Base-by-base conservation (phyloP, 2,113 vertebrate genomes). In the Mesoclemmys tuberculata region DNA sequence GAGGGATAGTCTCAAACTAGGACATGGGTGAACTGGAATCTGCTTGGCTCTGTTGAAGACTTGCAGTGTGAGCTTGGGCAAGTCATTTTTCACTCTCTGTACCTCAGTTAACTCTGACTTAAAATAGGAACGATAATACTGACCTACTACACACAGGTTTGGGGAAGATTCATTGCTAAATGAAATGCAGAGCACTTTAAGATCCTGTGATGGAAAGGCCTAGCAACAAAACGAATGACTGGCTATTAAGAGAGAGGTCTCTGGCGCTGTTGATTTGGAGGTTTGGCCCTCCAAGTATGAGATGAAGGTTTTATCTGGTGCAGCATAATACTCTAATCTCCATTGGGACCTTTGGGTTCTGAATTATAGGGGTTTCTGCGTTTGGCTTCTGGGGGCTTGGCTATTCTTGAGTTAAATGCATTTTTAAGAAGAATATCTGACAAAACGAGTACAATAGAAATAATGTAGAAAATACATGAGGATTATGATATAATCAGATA, bases 301-400 rank as follows among this genome's bases (percentile, higher is more conserved):
- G 2, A 4, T 9, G 26, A 27, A 2, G 12, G 12, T 5, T 24
- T 41, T 14, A 19, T 54, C 48, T 21, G 7, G 31, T 1, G 49
- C 35, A 3, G 26, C 5, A 0, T 6, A 68, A 90, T 71, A 58
- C 56, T 22, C n/a, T 4, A 4, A 19, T 16, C 27, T 49, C 8
- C 1, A 2, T 21, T 0, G 2, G 79, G 21, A 27, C 27, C 26
- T 8, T 26, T 0, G 1, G 64, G 46, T 11, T 46, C 38, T 14
- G 41, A 10, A 5, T 55, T 38, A 31, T 3, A 10, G 26, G 12
- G 35, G 14, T 4, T 5, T 27, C 22, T 56, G 21, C 55, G 4
- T 31, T 48, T 5, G 0, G 22, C 27, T 48, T 56, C 41, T 0
- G 8, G 2, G 68, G 44, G 18, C 12, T 27, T 35, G 68, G 22